A percentile compares a stretch with the other conserved stretches of the same genome.
These are phyloP conservation scores for Callinectes sapidus DNA, from an alignment of 2,888 invertebrate species.

Conservation along the genomic window DNA sequence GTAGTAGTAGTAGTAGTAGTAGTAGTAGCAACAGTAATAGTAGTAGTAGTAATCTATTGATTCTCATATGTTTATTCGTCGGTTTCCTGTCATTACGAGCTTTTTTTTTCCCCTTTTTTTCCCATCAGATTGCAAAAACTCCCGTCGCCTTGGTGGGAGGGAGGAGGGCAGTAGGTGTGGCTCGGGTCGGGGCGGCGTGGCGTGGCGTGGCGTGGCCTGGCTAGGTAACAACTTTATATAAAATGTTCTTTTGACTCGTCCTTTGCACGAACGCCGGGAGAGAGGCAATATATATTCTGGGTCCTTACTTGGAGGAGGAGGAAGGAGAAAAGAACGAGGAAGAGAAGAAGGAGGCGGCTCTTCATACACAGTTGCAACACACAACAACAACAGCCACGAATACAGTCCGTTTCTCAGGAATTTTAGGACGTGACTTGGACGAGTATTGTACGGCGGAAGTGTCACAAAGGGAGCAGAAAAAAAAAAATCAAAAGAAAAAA, in stretches of 20 bases:
- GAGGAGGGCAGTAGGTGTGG: background rate
- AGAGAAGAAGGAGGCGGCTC: background rate
- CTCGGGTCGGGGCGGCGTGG: background rate
- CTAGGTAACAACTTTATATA: slow-evolving; percentile 34
- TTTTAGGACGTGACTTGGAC: background rate
- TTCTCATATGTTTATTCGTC: background rate
- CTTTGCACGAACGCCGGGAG: background rate
- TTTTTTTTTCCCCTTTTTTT: background rate
- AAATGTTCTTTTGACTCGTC: slow-evolving; percentile 1
- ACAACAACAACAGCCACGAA: background rate
- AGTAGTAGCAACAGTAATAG: slow-evolving; percentile 11
- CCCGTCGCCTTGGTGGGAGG: background rate
- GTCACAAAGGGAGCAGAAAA: background rate
- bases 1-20: slow-evolving; percentile 43
- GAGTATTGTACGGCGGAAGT: background rate
- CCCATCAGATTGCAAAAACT: background rate
- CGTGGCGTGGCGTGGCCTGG: background rate
- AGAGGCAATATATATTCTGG: background rate
- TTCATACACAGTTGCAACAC: slow-evolving; percentile 15
- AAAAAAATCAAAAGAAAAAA: background rate
- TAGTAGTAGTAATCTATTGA: background rate
- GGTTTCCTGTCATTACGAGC: background rate
- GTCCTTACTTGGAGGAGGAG: background rate
- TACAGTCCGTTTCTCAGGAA: background rate
- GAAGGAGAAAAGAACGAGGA: background rate